Evolutionary conservation across 2,797 vertebrate species (phyloP), one percentile per base, ranked within the genome.

Genomic region (Psittacula derbiana): DNA sequence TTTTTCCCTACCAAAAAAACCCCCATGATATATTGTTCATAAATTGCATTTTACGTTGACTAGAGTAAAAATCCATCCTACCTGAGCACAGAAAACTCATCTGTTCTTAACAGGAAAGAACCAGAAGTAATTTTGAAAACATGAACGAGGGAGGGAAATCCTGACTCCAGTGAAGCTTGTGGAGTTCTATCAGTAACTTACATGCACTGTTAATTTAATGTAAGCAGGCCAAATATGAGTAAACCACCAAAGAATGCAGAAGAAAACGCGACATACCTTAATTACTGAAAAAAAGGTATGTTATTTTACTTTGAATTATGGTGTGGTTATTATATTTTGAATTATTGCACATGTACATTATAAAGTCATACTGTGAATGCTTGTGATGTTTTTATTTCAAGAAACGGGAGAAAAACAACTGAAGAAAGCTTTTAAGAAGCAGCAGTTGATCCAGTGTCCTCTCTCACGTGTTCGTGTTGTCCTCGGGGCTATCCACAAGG

Each of bases 391-490:
- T 92, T 44, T 49, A 64, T 79, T 79, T 64, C 41, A 80, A 2
- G 6, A 21, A 38, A 40, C 0, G 0, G 6, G 49, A 8, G 7
- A 19, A 72, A 82, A 86, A 18, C 4, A 88, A 40, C 9, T 58
- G 46, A 83, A 78, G 70, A 41, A 82, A 57, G 47, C 72, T 74
- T 61, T 72, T 66, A 52, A 60, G 58, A 36, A 0, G 5, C n/a
- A 50, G 49, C 24, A 79, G 21, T 21, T 40, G 69, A 86, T 65
- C 25, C 44, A 70, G 14, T 3, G 33, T 57, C 33, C 27, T 71
- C 60, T 44, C 33, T 61, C 25, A 38, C 0, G 16, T 11, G 31
- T 71, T 52, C 11, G 0, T 10, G 27, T 1, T 1, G 7, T 41
- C 67, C 61, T 58, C 47, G 17, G 15, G n/a, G n/a, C 16, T 62